Conservation (phyloP, 1,140 invertebrate genomes). For the Solenopsis fugax region DNA sequence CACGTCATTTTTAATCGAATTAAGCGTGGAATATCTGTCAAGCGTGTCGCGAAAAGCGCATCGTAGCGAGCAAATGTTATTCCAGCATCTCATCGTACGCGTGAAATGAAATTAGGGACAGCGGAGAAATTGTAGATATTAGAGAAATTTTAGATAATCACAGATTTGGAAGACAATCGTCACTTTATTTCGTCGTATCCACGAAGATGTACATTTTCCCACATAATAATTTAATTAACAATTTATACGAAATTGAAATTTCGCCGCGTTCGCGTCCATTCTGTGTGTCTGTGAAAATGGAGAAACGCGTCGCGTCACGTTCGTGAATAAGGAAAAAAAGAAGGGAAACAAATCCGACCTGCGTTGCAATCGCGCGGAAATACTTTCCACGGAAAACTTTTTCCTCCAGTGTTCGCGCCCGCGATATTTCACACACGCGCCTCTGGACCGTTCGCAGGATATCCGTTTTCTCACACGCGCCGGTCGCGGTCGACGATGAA, state of each 20-base stretch:
- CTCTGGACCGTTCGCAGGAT: constrained; percentile 37
- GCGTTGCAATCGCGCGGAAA: constrained; percentile 24
- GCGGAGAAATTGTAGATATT: not conserved
- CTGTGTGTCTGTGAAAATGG: not conserved
- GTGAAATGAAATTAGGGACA: not conserved
- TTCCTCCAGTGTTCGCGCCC: not conserved
- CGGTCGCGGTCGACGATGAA: not conserved
- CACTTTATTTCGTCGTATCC: not conserved
- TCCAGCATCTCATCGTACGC: not conserved
- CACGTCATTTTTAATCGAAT: constrained; percentile 34
- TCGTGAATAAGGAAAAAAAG: not conserved
- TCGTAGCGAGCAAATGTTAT: not conserved
- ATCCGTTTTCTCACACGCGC: constrained; percentile 56
- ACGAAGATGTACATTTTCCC: no score
- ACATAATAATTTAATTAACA: not conserved
- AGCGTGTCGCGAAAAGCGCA: not conserved
- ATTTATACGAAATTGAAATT: not conserved
- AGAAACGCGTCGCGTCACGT: not conserved
- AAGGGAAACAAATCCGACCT: not conserved
- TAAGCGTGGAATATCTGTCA: constrained; percentile 6
- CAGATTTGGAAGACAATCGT: not conserved
- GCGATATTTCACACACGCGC: constrained; percentile 30
- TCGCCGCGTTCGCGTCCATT: not conserved
- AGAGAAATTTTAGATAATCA: not conserved
- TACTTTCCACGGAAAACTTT: constrained; percentile 41